Percentiles rank a stretch among this genome's conserved stretches.
phyloP scores from a whole-genome alignment of 92 coral and sea anemone genomes.

The Palythoa grandis region DNA sequence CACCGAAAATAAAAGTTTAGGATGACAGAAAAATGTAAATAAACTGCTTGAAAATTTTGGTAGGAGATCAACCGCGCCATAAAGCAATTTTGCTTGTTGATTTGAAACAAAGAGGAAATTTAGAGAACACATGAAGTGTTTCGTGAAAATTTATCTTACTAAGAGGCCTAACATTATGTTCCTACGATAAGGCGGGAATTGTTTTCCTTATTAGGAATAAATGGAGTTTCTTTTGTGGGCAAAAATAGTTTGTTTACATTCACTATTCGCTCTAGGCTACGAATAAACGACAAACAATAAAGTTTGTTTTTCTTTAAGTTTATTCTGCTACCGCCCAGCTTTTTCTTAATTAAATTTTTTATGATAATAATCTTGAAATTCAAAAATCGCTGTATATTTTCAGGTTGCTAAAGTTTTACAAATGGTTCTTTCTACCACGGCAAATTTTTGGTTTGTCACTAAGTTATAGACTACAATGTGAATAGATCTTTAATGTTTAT shows the following conservation, averaged over 20 bases:
- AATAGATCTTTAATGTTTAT: not conserved
- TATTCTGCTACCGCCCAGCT: not conserved
- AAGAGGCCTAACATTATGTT: not conserved
- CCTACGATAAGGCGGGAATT: not conserved
- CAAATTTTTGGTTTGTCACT: not conserved
- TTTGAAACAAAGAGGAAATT: not conserved
- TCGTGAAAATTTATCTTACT: not conserved
- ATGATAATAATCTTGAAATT: not conserved
- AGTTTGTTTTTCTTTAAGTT: not conserved
- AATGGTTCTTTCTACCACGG: not conserved
- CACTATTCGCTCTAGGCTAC: not conserved
- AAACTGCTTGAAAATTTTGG: not conserved
- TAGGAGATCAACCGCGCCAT: not conserved
- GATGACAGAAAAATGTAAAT: not conserved
- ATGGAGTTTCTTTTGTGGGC: not conserved
- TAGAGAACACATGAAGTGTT: not conserved
- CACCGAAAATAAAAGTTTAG: not conserved
- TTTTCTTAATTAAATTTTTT: not conserved
- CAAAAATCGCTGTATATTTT: not conserved
- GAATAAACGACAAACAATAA: slow-evolving; percentile 7
- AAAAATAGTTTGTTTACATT: slow-evolving; percentile 12
- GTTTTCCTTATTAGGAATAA: slow-evolving; percentile 5
- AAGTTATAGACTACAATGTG: not conserved
- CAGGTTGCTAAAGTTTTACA: not conserved
- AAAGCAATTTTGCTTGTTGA: not conserved